A percentile compares a stretch with the other conserved stretches of the same genome.
These are phyloP conservation scores for Axinella damicornis DNA, from an alignment of 37 sponge, comb jelly and placozoan genomes.

Conservation along the genomic window DNA sequence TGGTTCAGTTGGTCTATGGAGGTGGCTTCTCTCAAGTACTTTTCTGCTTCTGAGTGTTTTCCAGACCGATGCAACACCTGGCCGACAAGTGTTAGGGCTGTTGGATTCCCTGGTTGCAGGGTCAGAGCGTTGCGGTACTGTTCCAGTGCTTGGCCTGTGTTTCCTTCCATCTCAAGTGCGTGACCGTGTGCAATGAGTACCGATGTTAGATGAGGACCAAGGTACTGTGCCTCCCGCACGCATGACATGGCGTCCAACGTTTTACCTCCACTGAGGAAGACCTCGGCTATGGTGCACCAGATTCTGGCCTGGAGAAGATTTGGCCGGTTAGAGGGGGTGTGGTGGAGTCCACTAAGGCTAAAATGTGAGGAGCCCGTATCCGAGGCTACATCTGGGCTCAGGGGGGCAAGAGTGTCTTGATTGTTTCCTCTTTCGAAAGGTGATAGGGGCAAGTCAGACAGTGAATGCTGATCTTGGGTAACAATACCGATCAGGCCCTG, in stretches of 20 bases:
- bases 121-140: constrained; percentile 53
- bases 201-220: constrained; percentile 55
- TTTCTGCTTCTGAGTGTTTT: constrained; percentile 56
- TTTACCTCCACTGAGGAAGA: constrained; percentile 44
- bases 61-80: constrained; percentile 35
- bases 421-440: constrained; percentile 1
- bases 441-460: constrained; percentile 47
- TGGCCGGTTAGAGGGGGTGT: constrained; percentile 26
- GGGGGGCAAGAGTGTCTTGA: neutral
- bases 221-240: constrained; percentile 64
- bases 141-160: constrained; percentile 17
- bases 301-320: constrained; percentile 50
- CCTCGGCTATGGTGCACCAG: constrained; percentile 76
- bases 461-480: constrained; percentile 44
- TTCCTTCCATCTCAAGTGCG: constrained; percentile 28
- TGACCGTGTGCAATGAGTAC: constrained; percentile 63
- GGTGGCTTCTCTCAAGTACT: constrained; percentile 59
- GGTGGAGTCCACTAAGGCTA: neutral
- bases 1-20: constrained; percentile 58
- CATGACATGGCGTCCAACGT: constrained; percentile 43
- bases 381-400: constrained; percentile 62
- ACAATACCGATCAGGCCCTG: constrained; percentile 46
- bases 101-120: constrained; percentile 53
- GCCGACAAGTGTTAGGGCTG: constrained; percentile 60
- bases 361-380: constrained; percentile 77